phyloP scores from a whole-genome alignment of 2,888 invertebrate species.

The Ctena decussata region DNA sequence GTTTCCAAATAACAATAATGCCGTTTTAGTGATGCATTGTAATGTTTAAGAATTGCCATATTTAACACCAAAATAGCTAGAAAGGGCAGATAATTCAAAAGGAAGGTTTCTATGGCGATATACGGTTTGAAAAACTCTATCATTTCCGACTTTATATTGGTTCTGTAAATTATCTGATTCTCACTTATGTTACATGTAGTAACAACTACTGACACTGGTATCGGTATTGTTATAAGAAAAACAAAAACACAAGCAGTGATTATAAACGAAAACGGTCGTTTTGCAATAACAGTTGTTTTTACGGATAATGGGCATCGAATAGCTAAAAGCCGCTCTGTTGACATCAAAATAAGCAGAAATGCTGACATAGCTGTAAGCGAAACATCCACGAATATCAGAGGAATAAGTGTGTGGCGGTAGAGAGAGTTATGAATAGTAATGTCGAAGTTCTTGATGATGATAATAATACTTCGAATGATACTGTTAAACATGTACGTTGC shows the following conservation, averaged over 20 bases:
- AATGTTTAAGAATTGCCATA: background rate
- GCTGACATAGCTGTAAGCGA: background rate
- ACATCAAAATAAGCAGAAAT: background rate
- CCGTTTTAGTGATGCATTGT: background rate
- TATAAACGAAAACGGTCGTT: background rate
- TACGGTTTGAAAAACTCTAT: background rate
- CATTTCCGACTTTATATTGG: background rate
- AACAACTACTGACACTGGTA: background rate
- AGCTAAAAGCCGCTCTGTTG: background rate
- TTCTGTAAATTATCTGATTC: background rate
- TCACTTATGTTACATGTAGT: background rate
- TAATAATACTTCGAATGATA: background rate
- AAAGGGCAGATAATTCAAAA: background rate
- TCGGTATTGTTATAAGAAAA: background rate
- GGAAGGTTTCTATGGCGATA: background rate
- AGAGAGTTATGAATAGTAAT: background rate
- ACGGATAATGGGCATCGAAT: background rate
- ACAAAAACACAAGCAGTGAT: background rate
- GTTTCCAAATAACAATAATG: background rate
- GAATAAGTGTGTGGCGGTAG: background rate
- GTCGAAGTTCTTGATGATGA: background rate
- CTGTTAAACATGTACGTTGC: background rate
- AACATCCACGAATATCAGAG: background rate
- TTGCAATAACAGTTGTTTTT: background rate
- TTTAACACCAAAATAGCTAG: background rate